Evolutionary conservation across 2,888 invertebrate genomes (phyloP).

Genomic region (Nomada fabriciana): DNA sequence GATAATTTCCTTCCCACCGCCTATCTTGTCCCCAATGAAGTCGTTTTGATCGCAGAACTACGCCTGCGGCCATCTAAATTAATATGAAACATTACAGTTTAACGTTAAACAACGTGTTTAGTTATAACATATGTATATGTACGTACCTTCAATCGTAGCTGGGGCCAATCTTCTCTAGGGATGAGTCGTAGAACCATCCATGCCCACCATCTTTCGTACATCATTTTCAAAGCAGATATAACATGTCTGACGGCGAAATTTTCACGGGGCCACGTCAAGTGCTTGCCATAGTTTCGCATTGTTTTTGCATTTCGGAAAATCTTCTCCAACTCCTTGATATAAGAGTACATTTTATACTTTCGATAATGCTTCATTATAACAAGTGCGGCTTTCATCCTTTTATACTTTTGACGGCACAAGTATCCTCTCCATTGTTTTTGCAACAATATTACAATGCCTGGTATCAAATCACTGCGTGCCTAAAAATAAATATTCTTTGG

Average conservation of each 20-base stretch:
- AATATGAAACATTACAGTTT: neutral
- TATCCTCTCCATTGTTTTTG: slow-evolving; percentile 98
- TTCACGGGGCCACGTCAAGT: slow-evolving; percentile 92
- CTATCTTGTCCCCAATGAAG: slow-evolving; percentile 91
- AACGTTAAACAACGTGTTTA: neutral
- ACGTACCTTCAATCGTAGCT: slow-evolving; percentile 90
- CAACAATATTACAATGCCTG: slow-evolving; percentile 95
- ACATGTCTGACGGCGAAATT: slow-evolving; percentile 89
- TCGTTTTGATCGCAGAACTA: slow-evolving; percentile 89
- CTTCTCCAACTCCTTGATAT: slow-evolving; percentile 88
- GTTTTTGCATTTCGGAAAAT: slow-evolving; percentile 89
- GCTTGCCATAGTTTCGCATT: slow-evolving; percentile 91
- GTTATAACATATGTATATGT: neutral
- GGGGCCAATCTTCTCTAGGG: slow-evolving; percentile 94
- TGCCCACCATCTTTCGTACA: slow-evolving; percentile 94
- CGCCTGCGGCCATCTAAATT: slow-evolving; percentile 88
- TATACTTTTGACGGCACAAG: slow-evolving; percentile 90
- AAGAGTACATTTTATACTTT: slow-evolving; percentile 90
- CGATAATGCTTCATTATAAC: slow-evolving; percentile 93
- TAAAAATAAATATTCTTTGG: slow-evolving; percentile 72
- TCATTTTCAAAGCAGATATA: slow-evolving; percentile 87
- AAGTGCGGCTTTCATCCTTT: slow-evolving; percentile 93
- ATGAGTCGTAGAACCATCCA: slow-evolving; percentile 93
- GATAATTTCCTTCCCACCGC: slow-evolving; percentile 94
- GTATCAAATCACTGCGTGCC: slow-evolving; percentile 94